These are phyloP conservation scores for Rostratula benghalensis DNA, from an alignment of 2,113 vertebrate genomes.

Conservation along the genomic window DNA sequence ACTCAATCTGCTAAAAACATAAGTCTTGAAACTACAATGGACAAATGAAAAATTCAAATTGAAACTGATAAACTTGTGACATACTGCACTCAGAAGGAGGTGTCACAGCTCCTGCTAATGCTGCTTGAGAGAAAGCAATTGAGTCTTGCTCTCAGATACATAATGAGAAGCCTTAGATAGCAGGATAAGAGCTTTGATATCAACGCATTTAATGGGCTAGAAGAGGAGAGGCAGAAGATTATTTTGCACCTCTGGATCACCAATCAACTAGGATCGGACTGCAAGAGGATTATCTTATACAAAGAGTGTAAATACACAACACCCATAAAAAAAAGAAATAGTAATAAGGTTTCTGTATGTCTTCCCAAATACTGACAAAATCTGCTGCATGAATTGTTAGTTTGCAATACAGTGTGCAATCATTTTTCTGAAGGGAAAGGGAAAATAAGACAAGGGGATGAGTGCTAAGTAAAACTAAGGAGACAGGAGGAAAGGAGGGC, in stretches of 20 bases:
- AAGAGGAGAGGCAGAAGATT: neutral
- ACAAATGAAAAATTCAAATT: neutral
- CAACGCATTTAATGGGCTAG: neutral
- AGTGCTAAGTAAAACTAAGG: slow-evolving; percentile 1
- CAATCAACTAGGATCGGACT: neutral
- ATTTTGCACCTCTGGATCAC: neutral
- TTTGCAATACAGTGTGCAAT: neutral
- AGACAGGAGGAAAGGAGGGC: neutral
- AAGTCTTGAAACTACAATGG: neutral
- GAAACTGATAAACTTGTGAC: neutral
- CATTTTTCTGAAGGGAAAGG: neutral
- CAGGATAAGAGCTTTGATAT: neutral
- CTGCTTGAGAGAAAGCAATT: neutral
- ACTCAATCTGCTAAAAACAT: neutral
- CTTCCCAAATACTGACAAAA: neutral
- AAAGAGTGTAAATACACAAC: neutral
- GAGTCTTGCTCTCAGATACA: neutral
- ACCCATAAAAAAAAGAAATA: neutral
- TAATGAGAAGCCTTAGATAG: neutral
- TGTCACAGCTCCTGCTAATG: neutral
- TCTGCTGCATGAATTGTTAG: neutral
- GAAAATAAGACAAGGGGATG: neutral
- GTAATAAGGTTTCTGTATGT: neutral
- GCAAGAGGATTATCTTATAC: neutral
- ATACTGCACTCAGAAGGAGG: neutral